Evolutionary conservation across 2,888 invertebrate genomes (phyloP), one percentile per base, ranked within the genome.

Genomic region (Drosophila seclusa): DNA sequence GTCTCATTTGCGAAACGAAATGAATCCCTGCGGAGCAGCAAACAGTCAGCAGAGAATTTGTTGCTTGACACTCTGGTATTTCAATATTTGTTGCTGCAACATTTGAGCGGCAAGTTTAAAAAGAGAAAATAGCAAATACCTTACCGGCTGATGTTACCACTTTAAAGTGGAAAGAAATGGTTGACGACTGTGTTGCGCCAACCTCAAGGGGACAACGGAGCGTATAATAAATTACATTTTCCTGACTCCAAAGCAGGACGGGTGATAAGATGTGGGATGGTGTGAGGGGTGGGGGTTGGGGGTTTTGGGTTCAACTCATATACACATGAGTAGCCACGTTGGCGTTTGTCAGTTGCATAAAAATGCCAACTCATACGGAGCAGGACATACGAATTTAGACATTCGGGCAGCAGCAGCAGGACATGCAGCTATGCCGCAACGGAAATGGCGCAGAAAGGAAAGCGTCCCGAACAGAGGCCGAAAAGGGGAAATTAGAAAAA

Each of bases 331-430:
- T 66, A 65, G 57, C 42, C 10, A 73, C 62, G 57, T 67, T 76
- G 62, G 74, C 87, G 84, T 80, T 89, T 89, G 84, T 84, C 84
- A 84, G 89, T 81, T 84, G 89, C 85, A 85, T 89, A 84, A 89
- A 87, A 85, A 89, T 85, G 85, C 87, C 85, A 89, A 84, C 85
- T 87, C 87, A 85, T 84, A 84, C 62, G 87, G 53, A 64, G 71
- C 63, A 82, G 87, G 73, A 83, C 80, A 84, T 86, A 79, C 89
- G 82, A 83, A 75, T 76, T 71, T 60, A 53, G 65, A 31, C 54
- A 76, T 13, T 21, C 45, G 76, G 71, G 74, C 76, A 87, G 81
- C 87, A 84, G 66, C 89, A 21, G 54, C 65, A 78, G 80, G 80
- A 78, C 68, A 78, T 76, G 77, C 76, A 84, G 83, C 73, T n/a